Percentiles rank a stretch among this genome's conserved stretches.
Conservation (phyloP, 2,113 vertebrate genomes). For the Cyrtonyx montezumae region DNA sequence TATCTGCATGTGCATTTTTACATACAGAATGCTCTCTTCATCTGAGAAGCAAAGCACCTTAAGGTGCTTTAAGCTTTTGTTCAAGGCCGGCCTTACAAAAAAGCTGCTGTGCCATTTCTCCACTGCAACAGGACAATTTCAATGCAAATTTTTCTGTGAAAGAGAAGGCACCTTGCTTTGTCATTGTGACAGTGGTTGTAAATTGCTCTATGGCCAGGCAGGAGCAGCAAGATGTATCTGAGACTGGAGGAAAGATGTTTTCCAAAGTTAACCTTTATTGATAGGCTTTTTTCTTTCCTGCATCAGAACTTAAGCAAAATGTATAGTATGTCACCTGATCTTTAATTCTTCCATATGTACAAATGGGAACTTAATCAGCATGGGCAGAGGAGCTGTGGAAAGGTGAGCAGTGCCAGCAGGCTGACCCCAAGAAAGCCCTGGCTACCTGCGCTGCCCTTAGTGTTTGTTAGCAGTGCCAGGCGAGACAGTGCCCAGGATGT, state of each 20-base stretch:
- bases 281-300: neutral
- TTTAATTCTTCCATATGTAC: neutral
- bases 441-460: slow-evolving; percentile 5
- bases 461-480: slow-evolving; percentile 29
- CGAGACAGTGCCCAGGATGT: neutral
- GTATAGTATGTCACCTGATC: neutral
- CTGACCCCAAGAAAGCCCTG: neutral
- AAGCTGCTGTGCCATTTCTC: neutral
- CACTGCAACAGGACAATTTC: neutral
- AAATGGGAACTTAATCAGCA: neutral
- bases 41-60: neutral
- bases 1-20: neutral
- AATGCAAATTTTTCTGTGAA: neutral
- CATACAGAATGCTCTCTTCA: neutral
- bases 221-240: neutral
- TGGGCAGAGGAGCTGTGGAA: neutral
- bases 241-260: neutral
- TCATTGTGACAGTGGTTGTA: neutral
- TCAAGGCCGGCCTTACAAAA: neutral
- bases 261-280: neutral
- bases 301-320: neutral
- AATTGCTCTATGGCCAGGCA: neutral
- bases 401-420: neutral
- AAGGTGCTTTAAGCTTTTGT: neutral
- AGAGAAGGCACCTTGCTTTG: neutral